A percentile compares a stretch with the other conserved stretches of the same genome.
Conservation (phyloP, 2,797 vertebrate species). For the Chanos chanos region DNA sequence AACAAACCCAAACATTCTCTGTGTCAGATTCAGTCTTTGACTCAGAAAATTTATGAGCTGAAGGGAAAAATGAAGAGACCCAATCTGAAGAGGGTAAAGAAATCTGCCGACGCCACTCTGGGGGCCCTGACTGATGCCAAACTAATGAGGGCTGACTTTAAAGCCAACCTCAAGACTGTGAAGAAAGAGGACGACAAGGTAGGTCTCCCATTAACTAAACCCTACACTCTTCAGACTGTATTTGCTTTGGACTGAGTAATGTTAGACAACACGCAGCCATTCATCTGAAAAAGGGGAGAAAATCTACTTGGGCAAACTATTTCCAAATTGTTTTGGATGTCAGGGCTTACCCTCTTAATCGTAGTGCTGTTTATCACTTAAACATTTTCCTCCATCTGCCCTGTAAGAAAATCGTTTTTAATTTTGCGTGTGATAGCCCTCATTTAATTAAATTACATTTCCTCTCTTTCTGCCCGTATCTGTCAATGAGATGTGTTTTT, state of each 20-base stretch:
- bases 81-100: constrained; percentile 56
- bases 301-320: too few species aligned
- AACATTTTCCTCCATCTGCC: too few species aligned
- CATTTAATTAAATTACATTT: constrained; percentile 22
- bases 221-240: too few species aligned
- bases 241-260: background rate
- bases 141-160: constrained; percentile 56
- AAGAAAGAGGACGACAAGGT: constrained; percentile 64
- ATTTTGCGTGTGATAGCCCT: too few species aligned
- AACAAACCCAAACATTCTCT: background rate
- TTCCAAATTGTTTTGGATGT: too few species aligned
- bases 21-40: constrained; percentile 52
- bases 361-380: too few species aligned
- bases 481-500: constrained; percentile 22
- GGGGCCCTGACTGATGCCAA: constrained; percentile 54
- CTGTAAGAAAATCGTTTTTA: too few species aligned
- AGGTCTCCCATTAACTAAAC: constrained; percentile 10
- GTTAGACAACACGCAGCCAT: too few species aligned
- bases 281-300: too few species aligned
- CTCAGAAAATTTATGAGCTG: constrained; percentile 55
- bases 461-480: constrained; percentile 14
- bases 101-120: constrained; percentile 54
- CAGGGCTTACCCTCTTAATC: too few species aligned
- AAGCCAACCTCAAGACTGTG: constrained; percentile 61
- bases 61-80: constrained; percentile 62